These are phyloP conservation scores for Julus scandinavius DNA, from an alignment of 2,888 invertebrate species.

Conservation along the genomic window DNA sequence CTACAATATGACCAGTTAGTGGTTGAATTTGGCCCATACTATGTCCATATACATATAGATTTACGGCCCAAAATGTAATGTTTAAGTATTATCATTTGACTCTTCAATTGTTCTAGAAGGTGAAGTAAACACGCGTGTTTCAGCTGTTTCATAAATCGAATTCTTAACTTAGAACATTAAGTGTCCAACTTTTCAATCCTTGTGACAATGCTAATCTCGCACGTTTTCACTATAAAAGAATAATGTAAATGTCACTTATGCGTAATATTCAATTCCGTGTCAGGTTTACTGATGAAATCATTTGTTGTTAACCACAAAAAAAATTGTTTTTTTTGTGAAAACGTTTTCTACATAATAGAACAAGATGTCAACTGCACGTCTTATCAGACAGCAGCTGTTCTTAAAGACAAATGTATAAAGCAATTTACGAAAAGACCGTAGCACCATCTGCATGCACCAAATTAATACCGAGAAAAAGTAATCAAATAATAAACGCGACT, in stretches of 20 bases:
- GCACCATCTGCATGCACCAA: not conserved
- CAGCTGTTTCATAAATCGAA: not conserved
- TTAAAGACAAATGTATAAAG: slow-evolving; percentile 17
- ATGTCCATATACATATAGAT: not conserved
- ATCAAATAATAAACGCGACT: not conserved
- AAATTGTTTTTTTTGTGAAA: not conserved
- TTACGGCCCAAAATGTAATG: too few species aligned
- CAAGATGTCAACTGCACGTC: not conserved
- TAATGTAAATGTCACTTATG: not conserved
- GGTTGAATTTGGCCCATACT: not conserved
- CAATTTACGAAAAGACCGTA: not conserved
- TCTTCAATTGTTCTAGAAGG: not conserved
- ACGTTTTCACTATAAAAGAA: not conserved
- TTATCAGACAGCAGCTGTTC: not conserved
- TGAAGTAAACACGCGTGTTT: not conserved
- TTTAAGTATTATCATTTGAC: too few species aligned
- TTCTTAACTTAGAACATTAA: not conserved
- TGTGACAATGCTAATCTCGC: not conserved
- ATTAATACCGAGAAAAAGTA: not conserved
- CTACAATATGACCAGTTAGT: not conserved
- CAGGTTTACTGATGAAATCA: not conserved
- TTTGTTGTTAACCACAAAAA: not conserved
- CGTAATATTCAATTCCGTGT: not conserved
- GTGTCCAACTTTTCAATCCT: not conserved
- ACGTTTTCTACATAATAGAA: not conserved